Conservation (phyloP, 2,797 vertebrate genomes). For the Tinamus major region DNA sequence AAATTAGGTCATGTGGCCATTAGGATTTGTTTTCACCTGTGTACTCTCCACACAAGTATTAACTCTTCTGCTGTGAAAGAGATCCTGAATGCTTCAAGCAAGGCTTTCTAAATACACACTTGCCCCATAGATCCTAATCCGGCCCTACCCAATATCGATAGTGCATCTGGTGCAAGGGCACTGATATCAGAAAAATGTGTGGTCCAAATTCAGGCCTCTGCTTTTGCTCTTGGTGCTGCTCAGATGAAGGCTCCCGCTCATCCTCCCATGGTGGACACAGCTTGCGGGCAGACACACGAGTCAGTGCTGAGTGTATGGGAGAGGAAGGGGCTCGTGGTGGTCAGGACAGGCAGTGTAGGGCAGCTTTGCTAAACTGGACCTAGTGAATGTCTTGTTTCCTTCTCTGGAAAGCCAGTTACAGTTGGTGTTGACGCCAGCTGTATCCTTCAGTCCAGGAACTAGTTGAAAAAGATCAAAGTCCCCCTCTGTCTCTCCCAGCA, state of each 20-base stretch:
- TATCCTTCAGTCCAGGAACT: background rate
- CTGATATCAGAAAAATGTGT: background rate
- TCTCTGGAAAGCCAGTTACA: background rate
- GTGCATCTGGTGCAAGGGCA: background rate
- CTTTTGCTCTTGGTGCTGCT: background rate
- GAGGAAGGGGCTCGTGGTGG: background rate
- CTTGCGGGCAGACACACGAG: background rate
- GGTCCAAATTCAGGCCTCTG: background rate
- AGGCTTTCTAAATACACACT: background rate
- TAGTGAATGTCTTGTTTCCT: background rate
- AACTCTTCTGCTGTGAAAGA: background rate
- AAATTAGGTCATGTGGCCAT: background rate
- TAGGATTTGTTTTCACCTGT: background rate
- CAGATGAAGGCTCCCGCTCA: background rate
- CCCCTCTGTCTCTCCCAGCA: background rate
- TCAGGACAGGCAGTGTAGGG: background rate
- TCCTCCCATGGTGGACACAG: background rate
- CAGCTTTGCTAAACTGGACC: background rate
- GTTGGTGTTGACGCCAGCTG: background rate
- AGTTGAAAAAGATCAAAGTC: background rate
- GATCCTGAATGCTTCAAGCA: background rate
- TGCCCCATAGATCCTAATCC: background rate
- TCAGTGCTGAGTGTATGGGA: rapidly evolving
- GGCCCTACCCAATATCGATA: background rate
- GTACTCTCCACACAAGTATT: background rate